Evolutionary conservation across 2,888 invertebrate genomes (phyloP), one percentile per base, ranked within the genome.

Genomic region (Epistrophe grossulariae): DNA sequence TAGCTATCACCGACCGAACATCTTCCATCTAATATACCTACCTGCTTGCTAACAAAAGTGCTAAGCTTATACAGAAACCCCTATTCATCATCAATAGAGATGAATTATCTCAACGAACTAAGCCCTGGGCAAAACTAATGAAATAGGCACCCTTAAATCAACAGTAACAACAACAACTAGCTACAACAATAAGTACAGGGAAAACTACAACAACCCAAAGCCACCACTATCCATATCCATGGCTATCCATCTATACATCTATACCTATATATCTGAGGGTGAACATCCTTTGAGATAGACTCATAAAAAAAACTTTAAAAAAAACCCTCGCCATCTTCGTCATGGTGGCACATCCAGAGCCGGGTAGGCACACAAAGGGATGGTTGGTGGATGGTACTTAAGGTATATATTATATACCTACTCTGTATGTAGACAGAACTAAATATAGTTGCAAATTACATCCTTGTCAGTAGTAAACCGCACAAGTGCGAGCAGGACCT

Each of bases 401-500:
- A 62, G 62, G 59, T 59, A 59, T 19, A n/a, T 62, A 24, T n/a
- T 24, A 24, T 24, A 24, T 24, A 24, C 24, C 24, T 55, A 74
- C 48, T 40, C 28, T 13, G 17, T 40, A 40, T 59, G 31, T 74
- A 82, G 83, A 87, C 60, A 83, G 79, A 52, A 87, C 76, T 76
- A 76, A 76, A 71, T 83, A 87, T 71, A 74, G 71, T 79, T 76
- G 76, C 87, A 68, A 79, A 79, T 83, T 79, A 85, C 78, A 83
- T 87, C 87, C 79, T 72, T 38, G 24, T 66, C 60, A 66, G 19
- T 72, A 76, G 74, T 72, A 74, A 76, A 66, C 83, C 60, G 60
- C 76, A 76, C 66, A 60, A 79, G 87, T 79, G 87, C 76, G 83
- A 87, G 79, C 83, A 72, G 76, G 87, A 87, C 83, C 73, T 72